These are phyloP conservation scores for Phalacrocorax pelagicus DNA, from an alignment of 2,113 vertebrate genomes.

Conservation along the genomic window DNA sequence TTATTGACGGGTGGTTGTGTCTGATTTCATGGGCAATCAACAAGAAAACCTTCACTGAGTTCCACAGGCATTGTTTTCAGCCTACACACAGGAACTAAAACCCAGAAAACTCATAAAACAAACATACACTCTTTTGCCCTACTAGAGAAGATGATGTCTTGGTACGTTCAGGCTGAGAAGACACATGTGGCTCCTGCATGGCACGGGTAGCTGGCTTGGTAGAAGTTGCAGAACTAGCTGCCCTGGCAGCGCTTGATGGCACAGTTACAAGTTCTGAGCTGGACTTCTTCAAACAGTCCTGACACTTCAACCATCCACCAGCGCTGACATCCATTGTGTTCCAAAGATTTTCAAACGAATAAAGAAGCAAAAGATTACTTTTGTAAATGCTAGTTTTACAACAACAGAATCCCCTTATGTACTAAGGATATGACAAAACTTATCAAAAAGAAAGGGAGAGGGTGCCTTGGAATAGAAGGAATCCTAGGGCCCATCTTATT, in stretches of 20 bases:
- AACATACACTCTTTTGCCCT: constrained; percentile 15
- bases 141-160: background rate
- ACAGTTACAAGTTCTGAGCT: background rate
- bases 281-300: constrained; percentile 71
- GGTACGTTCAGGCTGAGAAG: background rate
- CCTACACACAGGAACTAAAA: background rate
- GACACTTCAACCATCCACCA: constrained; percentile 62
- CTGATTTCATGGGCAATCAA: background rate
- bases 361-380: background rate
- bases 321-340: constrained; percentile 55
- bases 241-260: background rate
- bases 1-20: background rate
- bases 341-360: constrained; percentile 79
- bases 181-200: background rate
- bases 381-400: background rate
- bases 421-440: background rate
- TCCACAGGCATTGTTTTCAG: background rate
- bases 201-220: background rate
- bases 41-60: background rate
- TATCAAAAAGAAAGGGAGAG: background rate
- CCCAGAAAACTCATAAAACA: background rate
- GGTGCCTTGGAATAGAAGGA: background rate
- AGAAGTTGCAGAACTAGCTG: background rate
- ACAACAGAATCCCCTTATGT: background rate
- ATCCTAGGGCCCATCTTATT: background rate